A percentile compares a stretch with the other conserved stretches of the same genome.
These are phyloP conservation scores for Ceratitis capitata DNA, from an alignment of 1,140 invertebrate species.

Conservation along the genomic window DNA sequence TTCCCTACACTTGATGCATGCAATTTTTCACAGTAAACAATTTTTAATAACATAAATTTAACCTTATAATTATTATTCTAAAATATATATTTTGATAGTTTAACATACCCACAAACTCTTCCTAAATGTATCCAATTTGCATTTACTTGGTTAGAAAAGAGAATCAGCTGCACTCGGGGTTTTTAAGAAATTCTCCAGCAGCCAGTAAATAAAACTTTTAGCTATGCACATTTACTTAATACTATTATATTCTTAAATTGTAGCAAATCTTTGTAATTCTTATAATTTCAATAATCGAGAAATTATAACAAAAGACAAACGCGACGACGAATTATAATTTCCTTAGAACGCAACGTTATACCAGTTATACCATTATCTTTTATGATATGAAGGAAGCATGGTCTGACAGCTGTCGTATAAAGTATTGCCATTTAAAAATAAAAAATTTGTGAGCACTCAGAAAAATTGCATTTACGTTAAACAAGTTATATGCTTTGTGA, in stretches of 20 bases:
- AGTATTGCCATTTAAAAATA: not conserved
- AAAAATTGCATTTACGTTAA: not conserved
- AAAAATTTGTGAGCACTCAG: not conserved
- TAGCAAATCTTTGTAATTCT: not conserved
- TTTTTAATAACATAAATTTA: no score
- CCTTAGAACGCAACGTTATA: not conserved
- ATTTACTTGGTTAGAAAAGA: constrained; percentile 15
- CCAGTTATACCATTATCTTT: not conserved
- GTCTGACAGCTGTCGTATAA: constrained; percentile 16
- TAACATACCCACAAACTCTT: not conserved
- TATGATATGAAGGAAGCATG: constrained; percentile 12
- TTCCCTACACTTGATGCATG: no score
- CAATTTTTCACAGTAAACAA: no score
- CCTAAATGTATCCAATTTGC: not conserved
- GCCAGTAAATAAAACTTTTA: not conserved
- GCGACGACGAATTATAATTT: not conserved
- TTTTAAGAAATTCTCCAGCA: not conserved
- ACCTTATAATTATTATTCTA: no score
- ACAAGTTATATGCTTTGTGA: not conserved
- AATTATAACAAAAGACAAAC: constrained; percentile 17
- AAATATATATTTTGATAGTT: no score
- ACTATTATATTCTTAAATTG: not conserved
- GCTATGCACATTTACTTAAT: constrained; percentile 1
- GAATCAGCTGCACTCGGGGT: not conserved
- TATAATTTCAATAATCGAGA: constrained; percentile 1